A percentile compares a stretch with the other conserved stretches of the same genome.
These are phyloP conservation scores for Chaetodon trifascialis DNA, from an alignment of 2,113 vertebrate genomes.

Conservation along the genomic window DNA sequence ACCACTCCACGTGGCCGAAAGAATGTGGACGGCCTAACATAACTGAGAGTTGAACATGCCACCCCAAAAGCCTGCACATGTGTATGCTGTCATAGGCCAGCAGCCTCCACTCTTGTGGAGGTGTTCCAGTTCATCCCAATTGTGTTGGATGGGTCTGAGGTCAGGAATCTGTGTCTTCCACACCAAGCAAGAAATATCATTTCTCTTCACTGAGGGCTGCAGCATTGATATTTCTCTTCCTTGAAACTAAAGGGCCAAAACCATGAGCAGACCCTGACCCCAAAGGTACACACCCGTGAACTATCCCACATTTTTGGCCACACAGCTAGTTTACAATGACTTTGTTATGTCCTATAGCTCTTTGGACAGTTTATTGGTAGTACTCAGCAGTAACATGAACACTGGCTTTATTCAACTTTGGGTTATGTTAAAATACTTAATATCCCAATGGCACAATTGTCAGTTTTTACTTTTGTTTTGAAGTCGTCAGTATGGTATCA, in stretches of 20 bases:
- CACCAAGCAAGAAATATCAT: not conserved
- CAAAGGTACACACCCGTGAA: no score
- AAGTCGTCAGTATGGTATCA: no score
- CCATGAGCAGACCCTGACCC: no score
- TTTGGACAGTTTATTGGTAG: no score
- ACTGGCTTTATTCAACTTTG: not conserved
- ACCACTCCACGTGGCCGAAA: not conserved
- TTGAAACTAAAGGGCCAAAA: no score
- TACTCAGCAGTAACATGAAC: no score
- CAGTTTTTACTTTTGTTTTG: no score
- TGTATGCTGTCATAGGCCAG: no score
- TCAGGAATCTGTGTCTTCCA: not conserved
- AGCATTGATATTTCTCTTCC: no score
- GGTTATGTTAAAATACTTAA: not conserved
- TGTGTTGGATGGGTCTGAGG: not conserved
- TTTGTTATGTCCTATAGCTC: not conserved
- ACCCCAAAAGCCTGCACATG: not conserved
- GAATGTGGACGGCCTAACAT: not conserved
- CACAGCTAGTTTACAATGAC: not conserved
- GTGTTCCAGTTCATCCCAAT: not conserved
- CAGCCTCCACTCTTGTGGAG: not conserved
- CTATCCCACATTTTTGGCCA: not conserved
- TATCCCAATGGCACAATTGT: no score
- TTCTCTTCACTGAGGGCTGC: no score
- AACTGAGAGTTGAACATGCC: not conserved